These are phyloP conservation scores for Morpho achilles DNA, from an alignment of 2,888 invertebrate genomes.

Conservation along the genomic window DNA sequence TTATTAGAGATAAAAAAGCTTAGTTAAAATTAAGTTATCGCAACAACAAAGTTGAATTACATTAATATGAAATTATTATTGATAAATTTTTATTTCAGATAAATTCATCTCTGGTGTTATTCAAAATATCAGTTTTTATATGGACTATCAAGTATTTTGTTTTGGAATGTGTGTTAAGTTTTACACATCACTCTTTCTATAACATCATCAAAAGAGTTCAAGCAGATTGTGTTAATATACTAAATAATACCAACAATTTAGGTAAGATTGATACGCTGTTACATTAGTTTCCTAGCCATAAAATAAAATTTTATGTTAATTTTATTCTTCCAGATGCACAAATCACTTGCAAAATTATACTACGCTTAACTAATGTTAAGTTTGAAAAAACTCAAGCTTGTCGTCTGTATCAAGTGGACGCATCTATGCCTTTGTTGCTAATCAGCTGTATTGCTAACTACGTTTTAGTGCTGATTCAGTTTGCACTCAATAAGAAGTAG, in stretches of 20 bases:
- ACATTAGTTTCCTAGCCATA: too few species aligned
- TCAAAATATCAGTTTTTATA: not conserved
- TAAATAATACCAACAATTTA: not conserved
- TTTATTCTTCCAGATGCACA: constrained; percentile 7
- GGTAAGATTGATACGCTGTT: not conserved
- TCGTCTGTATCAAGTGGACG: constrained; percentile 9
- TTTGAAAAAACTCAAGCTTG: constrained; percentile 6
- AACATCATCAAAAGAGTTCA: not conserved
- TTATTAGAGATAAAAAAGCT: too few species aligned
- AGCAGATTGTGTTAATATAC: constrained; percentile 1
- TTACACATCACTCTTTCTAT: constrained; percentile 12
- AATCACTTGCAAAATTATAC: constrained; percentile 11
- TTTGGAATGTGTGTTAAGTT: constrained; percentile 4
- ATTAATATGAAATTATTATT: too few species aligned
- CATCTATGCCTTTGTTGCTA: constrained; percentile 5
- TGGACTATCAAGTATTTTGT: constrained; percentile 1
- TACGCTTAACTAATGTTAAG: constrained; percentile 4
- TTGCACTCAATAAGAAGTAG: not conserved
- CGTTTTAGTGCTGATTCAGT: constrained; percentile 8
- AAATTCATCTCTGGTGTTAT: too few species aligned
- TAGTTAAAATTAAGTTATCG: too few species aligned
- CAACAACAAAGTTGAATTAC: too few species aligned
- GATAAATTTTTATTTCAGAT: too few species aligned
- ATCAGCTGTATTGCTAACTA: constrained; percentile 3
- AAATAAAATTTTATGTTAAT: too few species aligned